These are phyloP conservation scores for Leucosticte australis DNA, from an alignment of 2,113 vertebrate genomes.

Conservation along the genomic window DNA sequence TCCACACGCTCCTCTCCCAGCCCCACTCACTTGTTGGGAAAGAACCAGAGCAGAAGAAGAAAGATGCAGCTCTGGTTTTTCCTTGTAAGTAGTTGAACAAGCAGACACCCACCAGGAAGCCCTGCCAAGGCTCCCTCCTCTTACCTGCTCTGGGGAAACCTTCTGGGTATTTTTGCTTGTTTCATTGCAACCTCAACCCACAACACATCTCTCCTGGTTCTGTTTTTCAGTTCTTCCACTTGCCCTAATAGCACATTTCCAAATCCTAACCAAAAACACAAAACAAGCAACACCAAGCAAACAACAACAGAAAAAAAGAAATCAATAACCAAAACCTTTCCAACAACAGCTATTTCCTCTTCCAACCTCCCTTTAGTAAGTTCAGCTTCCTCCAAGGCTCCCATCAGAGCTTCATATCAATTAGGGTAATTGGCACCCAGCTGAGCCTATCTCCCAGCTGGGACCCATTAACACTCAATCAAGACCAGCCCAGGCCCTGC, in stretches of 20 bases:
- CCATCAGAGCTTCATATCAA: conserved; percentile 19
- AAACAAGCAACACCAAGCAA: neutral
- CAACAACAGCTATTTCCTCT: neutral
- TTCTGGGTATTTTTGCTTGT: neutral
- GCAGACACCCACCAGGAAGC: neutral
- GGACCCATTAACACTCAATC: conserved; percentile 53
- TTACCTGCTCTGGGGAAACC: neutral
- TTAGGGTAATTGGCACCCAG: conserved; percentile 41
- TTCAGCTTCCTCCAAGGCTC: neutral
- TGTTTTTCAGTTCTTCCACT: neutral
- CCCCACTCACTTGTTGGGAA: accelerated
- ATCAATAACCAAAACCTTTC: neutral
- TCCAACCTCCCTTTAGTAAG: neutral
- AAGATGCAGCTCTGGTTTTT: neutral
- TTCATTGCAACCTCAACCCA: neutral
- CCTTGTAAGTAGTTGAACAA: neutral
- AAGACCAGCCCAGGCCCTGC: neutral
- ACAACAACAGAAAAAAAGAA: neutral
- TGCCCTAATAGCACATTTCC: neutral
- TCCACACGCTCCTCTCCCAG: neutral
- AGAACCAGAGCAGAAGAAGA: neutral
- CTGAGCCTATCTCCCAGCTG: conserved; percentile 48
- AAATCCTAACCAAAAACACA: neutral
- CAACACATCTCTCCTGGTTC: neutral
- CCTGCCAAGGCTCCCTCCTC: neutral